Conservation (phyloP, 2,113 vertebrate species). For the Loxodonta africana region DNA sequence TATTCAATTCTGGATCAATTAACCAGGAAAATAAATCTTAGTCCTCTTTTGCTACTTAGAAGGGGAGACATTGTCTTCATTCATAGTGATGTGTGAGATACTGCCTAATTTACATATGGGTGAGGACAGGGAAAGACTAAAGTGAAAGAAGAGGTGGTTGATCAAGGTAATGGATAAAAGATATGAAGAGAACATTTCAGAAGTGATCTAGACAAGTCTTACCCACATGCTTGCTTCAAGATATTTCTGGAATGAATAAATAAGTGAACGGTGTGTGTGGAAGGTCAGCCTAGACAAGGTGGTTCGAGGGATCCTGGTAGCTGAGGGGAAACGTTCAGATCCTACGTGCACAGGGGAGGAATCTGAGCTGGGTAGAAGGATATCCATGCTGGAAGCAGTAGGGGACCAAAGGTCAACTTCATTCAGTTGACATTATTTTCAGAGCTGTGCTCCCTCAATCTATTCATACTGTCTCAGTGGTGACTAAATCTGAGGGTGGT, state of each 20-base stretch:
- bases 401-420: neutral
- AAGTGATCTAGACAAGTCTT: neutral
- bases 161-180: neutral
- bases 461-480: neutral
- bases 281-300: neutral
- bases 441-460: neutral
- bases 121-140: neutral
- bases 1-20: neutral
- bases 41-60: neutral
- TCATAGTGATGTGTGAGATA: neutral
- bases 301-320: neutral
- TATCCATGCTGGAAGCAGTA: neutral
- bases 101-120: neutral
- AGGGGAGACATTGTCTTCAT: neutral
- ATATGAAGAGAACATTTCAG: neutral
- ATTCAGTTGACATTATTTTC: neutral
- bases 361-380: neutral
- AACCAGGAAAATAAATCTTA: neutral
- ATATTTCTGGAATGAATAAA: neutral
- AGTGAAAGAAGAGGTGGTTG: neutral
- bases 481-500: neutral
- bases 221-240: neutral
- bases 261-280: neutral
- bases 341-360: neutral
- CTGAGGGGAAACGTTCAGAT: neutral